A percentile compares a stretch with the other conserved stretches of the same genome.
These are phyloP conservation scores for Anagyrus pseudococci DNA, from an alignment of 2,888 invertebrate species.

Conservation along the genomic window DNA sequence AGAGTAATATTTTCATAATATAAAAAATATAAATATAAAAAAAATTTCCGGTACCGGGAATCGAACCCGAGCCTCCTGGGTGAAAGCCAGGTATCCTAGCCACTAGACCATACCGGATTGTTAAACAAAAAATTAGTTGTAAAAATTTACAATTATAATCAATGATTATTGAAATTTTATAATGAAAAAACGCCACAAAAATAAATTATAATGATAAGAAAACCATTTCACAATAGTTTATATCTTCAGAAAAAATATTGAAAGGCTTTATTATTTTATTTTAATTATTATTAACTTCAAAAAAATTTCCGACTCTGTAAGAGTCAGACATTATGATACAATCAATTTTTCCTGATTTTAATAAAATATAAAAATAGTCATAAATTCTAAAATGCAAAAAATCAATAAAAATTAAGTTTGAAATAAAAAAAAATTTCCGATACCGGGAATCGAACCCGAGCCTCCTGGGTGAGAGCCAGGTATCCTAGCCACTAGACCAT, in stretches of 20 bases:
- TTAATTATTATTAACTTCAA: neutral
- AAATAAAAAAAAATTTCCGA: slow-evolving; percentile 61
- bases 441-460: slow-evolving; percentile 70
- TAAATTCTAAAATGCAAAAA: neutral
- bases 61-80: slow-evolving; percentile 70
- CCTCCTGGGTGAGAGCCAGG: slow-evolving; percentile 64
- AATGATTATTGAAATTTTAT: too few species aligned
- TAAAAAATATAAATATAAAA: too few species aligned
- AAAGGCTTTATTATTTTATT: neutral
- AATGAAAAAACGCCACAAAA: too few species aligned
- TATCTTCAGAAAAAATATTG: neutral
- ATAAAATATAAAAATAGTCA: neutral
- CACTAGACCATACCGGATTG: slow-evolving; percentile 72
- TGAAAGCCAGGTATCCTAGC: slow-evolving; percentile 70
- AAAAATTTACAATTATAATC: too few species aligned
- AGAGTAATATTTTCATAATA: too few species aligned
- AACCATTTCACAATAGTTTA: too few species aligned
- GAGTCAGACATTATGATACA: neutral
- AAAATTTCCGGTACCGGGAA: slow-evolving; percentile 68
- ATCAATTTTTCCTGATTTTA: neutral
- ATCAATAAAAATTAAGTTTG: neutral
- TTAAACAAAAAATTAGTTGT: too few species aligned
- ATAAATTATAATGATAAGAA: too few species aligned
- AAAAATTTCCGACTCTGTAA: neutral
- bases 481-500: neutral